Conservation (phyloP, 1,140 invertebrate species). For the Brachionus manjavacas region DNA sequence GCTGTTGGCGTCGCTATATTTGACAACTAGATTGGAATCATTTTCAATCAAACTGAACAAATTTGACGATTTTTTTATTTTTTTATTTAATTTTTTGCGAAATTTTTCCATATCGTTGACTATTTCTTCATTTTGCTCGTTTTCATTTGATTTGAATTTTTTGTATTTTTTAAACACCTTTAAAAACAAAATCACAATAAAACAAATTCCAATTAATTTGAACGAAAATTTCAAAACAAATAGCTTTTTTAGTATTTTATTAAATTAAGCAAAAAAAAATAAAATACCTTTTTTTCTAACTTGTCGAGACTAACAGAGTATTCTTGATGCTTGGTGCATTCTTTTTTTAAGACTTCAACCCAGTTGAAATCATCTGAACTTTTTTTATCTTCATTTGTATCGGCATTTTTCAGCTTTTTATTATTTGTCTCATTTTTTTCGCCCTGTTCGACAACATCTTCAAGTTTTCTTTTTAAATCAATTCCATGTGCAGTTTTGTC, state of each 20-base stretch:
- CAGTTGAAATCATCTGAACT: background rate
- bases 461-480: slow-evolving; percentile 26
- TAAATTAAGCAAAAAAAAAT: background rate
- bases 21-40: background rate
- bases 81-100: slow-evolving; percentile 36
- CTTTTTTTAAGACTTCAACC: slow-evolving; percentile 13
- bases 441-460: background rate
- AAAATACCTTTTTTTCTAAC: background rate
- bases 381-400: background rate
- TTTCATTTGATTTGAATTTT: slow-evolving; percentile 3
- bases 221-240: background rate
- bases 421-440: background rate
- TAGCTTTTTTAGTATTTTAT: background rate
- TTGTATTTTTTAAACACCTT: slow-evolving; percentile 23
- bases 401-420: background rate
- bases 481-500: background rate
- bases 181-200: background rate
- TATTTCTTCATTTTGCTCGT: background rate
- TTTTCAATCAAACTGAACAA: background rate
- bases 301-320: background rate
- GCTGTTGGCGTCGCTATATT: background rate
- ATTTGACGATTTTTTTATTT: slow-evolving; percentile 35
- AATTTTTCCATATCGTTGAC: background rate
- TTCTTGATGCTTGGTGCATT: background rate
- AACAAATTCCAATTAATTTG: background rate